Percentiles rank a stretch among this genome's conserved stretches.
These are phyloP conservation scores for Neosalanx taihuensis DNA, from an alignment of 2,797 vertebrate species.

Conservation along the genomic window DNA sequence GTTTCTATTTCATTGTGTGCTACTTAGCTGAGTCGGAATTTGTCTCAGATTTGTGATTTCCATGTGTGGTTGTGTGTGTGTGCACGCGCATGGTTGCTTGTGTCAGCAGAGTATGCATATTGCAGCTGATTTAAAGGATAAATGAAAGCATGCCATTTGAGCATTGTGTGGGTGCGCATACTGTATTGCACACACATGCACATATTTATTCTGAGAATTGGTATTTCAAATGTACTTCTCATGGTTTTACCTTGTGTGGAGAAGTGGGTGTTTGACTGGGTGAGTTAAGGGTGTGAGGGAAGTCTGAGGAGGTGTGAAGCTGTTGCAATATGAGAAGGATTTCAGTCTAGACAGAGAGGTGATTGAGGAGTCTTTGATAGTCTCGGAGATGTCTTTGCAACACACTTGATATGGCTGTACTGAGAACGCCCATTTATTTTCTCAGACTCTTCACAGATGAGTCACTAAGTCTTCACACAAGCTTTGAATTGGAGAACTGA, in stretches of 20 bases:
- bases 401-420: not conserved
- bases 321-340: not conserved
- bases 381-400: not conserved
- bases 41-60: not conserved
- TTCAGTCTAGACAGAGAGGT: constrained; percentile 25
- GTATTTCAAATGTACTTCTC: too few species aligned
- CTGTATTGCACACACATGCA: not conserved
- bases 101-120: constrained; percentile 2
- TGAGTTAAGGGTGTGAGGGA: not conserved
- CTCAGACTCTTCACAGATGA: too few species aligned
- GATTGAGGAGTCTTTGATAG: constrained; percentile 1
- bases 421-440: not conserved
- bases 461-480: not conserved
- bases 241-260: not conserved
- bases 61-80: not conserved
- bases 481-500: not conserved
- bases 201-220: too few species aligned
- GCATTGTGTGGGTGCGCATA: constrained; percentile 15
- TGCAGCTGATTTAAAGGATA: constrained; percentile 26
- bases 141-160: constrained; percentile 25
- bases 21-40: constrained; percentile 1
- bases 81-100: not conserved
- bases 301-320: not conserved
- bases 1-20: constrained; percentile 19
- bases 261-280: too few species aligned